phyloP scores from a whole-genome alignment of 2,113 vertebrate genomes.

The Sylvicapra grimmia region DNA sequence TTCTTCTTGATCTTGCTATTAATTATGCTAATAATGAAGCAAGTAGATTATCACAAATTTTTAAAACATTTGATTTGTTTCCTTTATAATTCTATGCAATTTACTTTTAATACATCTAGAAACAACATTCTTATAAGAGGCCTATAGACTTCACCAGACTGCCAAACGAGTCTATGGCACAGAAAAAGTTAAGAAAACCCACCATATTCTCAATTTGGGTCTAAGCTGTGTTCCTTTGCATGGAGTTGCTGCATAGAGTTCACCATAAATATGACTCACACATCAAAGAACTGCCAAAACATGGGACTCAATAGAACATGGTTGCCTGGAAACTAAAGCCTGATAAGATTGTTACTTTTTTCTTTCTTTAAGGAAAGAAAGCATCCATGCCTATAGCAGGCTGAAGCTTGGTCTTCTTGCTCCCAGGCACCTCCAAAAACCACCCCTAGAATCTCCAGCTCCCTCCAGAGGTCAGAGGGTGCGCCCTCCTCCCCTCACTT shows the following conservation, averaged over 20 bases:
- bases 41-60: neutral
- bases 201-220: neutral
- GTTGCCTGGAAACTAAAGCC: conserved; percentile 57
- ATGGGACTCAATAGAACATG: neutral
- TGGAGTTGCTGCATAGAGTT: neutral
- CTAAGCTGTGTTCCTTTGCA: neutral
- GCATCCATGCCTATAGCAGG: neutral
- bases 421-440: neutral
- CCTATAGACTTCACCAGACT: neutral
- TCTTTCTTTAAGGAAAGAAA: neutral
- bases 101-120: neutral
- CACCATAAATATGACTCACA: neutral
- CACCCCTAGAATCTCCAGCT: neutral
- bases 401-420: neutral
- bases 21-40: neutral
- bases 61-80: neutral
- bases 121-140: neutral
- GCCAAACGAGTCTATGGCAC: neutral
- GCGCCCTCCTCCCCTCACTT: rapidly evolving
- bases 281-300: conserved; percentile 37
- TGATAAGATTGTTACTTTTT: neutral
- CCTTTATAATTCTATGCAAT: neutral
- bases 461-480: neutral
- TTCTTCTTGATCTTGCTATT: neutral
- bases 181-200: neutral